Conservation (phyloP, 1,140 invertebrate species). For the Oryctes rhinoceros region DNA sequence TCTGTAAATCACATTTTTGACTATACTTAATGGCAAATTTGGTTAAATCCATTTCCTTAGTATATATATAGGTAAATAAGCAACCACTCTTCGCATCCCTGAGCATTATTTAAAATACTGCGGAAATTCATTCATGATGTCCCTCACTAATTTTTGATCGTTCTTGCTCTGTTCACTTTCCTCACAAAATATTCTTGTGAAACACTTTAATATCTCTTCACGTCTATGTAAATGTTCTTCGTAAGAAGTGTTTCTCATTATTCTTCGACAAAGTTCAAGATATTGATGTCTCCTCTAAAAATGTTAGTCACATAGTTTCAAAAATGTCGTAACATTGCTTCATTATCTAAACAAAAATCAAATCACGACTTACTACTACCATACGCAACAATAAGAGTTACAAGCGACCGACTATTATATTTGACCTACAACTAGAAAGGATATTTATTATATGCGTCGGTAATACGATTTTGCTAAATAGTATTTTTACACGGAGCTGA, state of each 20-base stretch:
- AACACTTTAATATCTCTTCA: constrained; percentile 81
- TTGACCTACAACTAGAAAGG: no score
- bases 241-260: constrained; percentile 80
- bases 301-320: constrained; percentile 22
- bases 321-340: no score
- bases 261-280: constrained; percentile 77
- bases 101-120: constrained; percentile 73
- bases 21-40: constrained; percentile 6
- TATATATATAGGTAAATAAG: background rate
- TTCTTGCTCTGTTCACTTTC: constrained; percentile 75
- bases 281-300: constrained; percentile 76
- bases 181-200: constrained; percentile 84
- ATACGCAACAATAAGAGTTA: no score
- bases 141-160: constrained; percentile 78
- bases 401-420: no score
- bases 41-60: background rate
- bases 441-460: no score
- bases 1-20: constrained; percentile 11
- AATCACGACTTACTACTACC: no score
- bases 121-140: constrained; percentile 86
- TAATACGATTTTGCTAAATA: no score
- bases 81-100: background rate
- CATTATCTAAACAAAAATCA: no score
- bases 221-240: constrained; percentile 77
- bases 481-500: no score